Evolutionary conservation across 2,113 vertebrate genomes (phyloP).

Genomic region (Cepphus grylle): DNA sequence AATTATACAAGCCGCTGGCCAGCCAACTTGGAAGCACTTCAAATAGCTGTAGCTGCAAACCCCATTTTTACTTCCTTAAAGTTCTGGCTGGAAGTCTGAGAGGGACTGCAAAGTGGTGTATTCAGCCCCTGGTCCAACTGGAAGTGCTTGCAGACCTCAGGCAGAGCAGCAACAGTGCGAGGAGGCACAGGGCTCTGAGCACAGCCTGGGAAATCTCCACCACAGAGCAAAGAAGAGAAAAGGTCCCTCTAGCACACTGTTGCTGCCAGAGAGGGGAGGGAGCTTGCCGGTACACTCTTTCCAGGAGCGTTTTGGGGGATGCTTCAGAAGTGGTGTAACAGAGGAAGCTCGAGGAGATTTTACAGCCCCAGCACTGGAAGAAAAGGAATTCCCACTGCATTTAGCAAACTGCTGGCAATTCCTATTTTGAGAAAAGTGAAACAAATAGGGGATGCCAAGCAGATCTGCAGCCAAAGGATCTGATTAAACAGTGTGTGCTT

Average conservation of each 20-base stretch:
- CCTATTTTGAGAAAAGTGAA: background rate
- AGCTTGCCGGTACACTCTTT: background rate
- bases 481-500: background rate
- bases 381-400: background rate
- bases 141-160: background rate
- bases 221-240: background rate
- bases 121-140: background rate
- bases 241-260: background rate
- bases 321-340: background rate
- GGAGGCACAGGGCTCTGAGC: background rate
- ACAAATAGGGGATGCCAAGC: background rate
- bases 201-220: background rate
- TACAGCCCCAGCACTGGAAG: background rate
- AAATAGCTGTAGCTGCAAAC: background rate
- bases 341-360: background rate
- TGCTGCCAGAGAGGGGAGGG: background rate
- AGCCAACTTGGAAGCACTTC: background rate
- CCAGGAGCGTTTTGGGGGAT: background rate
- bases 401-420: background rate
- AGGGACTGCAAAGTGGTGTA: background rate
- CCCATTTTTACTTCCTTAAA: background rate
- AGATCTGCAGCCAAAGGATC: background rate
- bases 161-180: background rate
- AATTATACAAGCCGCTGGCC: background rate
- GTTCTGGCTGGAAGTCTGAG: background rate